Evolutionary conservation across 2,888 invertebrate genomes (phyloP), one percentile per base, ranked within the genome.

Genomic region (Tiliacea aurago): DNA sequence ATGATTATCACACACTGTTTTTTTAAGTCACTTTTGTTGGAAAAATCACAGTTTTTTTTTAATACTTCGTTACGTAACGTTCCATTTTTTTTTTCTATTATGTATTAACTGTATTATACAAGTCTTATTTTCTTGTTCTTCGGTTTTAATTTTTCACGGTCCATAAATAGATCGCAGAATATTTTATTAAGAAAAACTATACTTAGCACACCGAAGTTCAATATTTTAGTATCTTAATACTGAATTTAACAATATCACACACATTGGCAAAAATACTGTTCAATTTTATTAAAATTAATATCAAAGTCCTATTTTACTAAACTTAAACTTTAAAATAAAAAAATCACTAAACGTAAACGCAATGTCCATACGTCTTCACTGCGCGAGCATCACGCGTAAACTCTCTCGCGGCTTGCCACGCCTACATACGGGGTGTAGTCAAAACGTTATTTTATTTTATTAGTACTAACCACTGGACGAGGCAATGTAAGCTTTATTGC

Each of bases 361-460:
- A 86, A 85, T 93, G 93, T 93, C 90, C 89, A 89, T 81, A 84
- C 92, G 82, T 76, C 66, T 47, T 20, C 11, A 45, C 83, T n/a
- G 84, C 83, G 84, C 91, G 90, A 87, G 89, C 86, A 87, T 84
- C 89, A 88, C 89, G 90, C 90, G 91, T 89, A 87, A 88, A 94
- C 94, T 94, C 91, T 83, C 75, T 86, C 81, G 92, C 93, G 95
- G 92, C 95, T 86, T 81, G 92, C 93, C 95, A 93, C 95, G 95
- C 95, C 96, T 92, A 90, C 93, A 91, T 93, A 94, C 92, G 94
- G 95, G 95, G 95, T 95, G 96, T 96, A 92, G 92, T 94, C 95
- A 88, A 92, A 91, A 93, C 81, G 86, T 93, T 92, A 93, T 93
- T 93, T 93, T 94, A 93, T 94, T 95, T 94, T 94, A 94, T 93